A percentile compares a stretch with the other conserved stretches of the same genome.
phyloP scores from a whole-genome alignment of 2,113 vertebrate species.

The Crypturellus undulatus region DNA sequence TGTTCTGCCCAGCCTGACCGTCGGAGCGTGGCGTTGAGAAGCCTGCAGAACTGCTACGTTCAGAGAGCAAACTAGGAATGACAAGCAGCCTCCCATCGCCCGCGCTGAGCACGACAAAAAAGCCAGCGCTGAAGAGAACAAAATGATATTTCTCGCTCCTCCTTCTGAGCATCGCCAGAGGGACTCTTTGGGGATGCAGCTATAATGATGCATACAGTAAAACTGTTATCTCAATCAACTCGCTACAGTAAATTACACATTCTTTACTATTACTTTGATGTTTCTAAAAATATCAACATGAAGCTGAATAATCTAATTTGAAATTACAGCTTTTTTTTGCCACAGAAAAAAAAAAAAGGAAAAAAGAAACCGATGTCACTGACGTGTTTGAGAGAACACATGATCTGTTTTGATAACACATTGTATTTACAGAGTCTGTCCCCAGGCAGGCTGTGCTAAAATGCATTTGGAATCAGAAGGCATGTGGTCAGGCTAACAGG shows the following conservation, averaged over 20 bases:
- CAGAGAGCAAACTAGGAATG: neutral
- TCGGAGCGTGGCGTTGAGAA: fast-evolving
- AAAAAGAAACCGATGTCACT: neutral
- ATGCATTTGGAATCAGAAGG: slow-evolving; percentile 15
- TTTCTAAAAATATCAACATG: neutral
- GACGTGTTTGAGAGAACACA: slow-evolving; percentile 10
- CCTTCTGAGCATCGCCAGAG: neutral
- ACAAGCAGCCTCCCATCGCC: neutral
- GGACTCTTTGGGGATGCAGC: neutral
- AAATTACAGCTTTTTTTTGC: neutral
- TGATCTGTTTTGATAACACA: slow-evolving; percentile 31
- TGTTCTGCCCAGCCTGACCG: neutral
- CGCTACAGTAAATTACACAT: neutral
- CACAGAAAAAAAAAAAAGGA: neutral
- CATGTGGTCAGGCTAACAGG: neutral
- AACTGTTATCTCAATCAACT: neutral
- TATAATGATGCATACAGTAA: neutral
- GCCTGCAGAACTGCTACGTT: neutral
- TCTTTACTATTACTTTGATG: neutral
- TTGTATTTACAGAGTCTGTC: slow-evolving; percentile 36
- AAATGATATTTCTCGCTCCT: neutral
- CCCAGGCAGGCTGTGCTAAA: slow-evolving; percentile 26
- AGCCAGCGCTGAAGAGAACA: neutral
- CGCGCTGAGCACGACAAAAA: no score
- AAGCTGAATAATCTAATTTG: neutral